These are phyloP conservation scores for Scomber japonicus DNA, from an alignment of 2,113 vertebrate genomes.

Conservation along the genomic window DNA sequence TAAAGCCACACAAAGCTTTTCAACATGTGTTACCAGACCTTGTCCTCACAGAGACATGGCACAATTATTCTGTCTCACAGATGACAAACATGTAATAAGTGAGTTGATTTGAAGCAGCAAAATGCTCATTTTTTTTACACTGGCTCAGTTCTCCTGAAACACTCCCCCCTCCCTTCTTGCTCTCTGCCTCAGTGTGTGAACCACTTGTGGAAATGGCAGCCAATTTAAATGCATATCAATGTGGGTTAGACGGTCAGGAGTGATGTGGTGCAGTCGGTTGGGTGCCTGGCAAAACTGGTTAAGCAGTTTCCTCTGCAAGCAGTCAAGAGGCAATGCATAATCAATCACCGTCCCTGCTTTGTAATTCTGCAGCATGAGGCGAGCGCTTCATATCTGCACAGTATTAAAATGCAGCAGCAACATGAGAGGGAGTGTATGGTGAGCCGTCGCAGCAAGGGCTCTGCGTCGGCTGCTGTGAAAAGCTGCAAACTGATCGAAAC, in stretches of 20 bases:
- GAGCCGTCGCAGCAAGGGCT: not conserved
- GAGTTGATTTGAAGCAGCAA: not conserved
- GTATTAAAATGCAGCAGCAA: slow-evolving; percentile 38
- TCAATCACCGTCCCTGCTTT: slow-evolving; percentile 26
- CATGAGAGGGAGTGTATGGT: slow-evolving; percentile 12
- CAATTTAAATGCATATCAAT: slow-evolving; percentile 49
- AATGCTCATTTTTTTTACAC: not conserved
- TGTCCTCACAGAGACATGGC: no score
- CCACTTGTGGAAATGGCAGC: slow-evolving; percentile 25
- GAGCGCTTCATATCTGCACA: slow-evolving; percentile 6
- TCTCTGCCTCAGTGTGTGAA: not conserved
- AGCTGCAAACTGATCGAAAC: slow-evolving; percentile 30
- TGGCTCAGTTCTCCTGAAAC: not conserved
- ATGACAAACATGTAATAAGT: slow-evolving; percentile 13
- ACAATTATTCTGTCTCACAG: not conserved
- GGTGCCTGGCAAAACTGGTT: slow-evolving; percentile 34
- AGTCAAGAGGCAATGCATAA: slow-evolving; percentile 28
- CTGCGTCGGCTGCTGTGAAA: slow-evolving; percentile 4
- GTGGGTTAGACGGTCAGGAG: slow-evolving; percentile 13
- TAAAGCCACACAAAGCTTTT: not conserved
- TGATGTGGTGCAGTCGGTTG: slow-evolving; percentile 16
- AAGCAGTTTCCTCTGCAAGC: slow-evolving; percentile 18
- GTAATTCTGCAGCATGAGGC: slow-evolving; percentile 6
- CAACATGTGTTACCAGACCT: not conserved
- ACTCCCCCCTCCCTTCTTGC: not conserved